Percentiles rank a stretch among this genome's conserved stretches.
Conservation (phyloP, 2,113 vertebrate species). For the Isurus oxyrinchus region DNA sequence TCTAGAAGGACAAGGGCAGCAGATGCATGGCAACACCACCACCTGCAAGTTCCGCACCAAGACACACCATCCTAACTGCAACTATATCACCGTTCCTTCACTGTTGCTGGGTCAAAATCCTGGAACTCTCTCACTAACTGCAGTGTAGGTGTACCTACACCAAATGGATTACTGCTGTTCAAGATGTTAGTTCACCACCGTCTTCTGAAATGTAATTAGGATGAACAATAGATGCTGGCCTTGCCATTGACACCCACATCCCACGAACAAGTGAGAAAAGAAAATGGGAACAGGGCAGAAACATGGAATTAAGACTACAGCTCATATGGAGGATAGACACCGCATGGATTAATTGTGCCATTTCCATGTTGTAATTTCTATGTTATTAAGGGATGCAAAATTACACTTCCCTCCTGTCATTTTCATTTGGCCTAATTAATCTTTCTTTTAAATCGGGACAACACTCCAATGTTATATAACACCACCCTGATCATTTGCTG, state of each 20-base stretch:
- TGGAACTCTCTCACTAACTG: background rate
- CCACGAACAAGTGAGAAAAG: background rate
- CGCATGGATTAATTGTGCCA: background rate
- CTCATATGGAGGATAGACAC: background rate
- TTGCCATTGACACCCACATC: background rate
- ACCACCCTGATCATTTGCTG: background rate
- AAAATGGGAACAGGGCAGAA: background rate
- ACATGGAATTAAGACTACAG: background rate
- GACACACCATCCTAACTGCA: background rate
- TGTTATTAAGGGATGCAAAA: background rate
- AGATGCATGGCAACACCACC: background rate
- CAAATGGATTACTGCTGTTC: background rate
- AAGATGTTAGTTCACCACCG: background rate
- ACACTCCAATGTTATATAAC: background rate
- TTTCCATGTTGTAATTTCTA: background rate
- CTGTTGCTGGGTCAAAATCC: too few species aligned
- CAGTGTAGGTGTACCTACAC: background rate
- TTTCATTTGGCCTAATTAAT: background rate
- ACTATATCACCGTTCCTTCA: too few species aligned
- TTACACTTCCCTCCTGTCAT: background rate
- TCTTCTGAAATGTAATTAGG: background rate
- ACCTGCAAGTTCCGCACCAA: background rate
- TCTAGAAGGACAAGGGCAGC: background rate
- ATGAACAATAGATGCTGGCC: background rate
- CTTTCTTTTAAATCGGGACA: background rate